Percentiles rank a stretch among this genome's conserved stretches.
phyloP scores from a whole-genome alignment of 2,888 invertebrate species.

The Nezara viridula region DNA sequence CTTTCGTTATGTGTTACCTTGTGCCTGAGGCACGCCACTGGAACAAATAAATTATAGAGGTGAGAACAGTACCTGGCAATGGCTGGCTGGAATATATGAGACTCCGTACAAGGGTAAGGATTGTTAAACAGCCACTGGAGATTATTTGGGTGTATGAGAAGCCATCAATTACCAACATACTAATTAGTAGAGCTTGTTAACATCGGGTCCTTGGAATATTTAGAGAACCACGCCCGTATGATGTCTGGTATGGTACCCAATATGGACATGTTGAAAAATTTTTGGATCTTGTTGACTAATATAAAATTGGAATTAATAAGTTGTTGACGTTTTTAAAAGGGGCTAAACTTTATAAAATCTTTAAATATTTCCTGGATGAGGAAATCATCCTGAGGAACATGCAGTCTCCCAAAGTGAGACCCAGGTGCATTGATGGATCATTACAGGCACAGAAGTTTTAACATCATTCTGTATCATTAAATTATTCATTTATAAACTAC shows the following conservation, averaged over 20 bases:
- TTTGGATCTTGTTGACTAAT: background rate
- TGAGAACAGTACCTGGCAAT: background rate
- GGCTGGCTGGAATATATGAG: background rate
- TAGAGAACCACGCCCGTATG: background rate
- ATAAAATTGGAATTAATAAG: background rate
- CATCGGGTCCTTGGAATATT: background rate
- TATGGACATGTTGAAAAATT: background rate
- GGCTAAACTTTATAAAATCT: too few relatives aligned
- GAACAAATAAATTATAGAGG: constrained; percentile 9
- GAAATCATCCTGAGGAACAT: too few relatives aligned
- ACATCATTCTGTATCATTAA: too few relatives aligned
- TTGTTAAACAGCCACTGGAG: background rate
- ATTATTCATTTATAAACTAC: too few relatives aligned
- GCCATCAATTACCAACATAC: background rate
- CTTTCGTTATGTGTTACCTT: constrained; percentile 43
- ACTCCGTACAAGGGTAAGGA: background rate
- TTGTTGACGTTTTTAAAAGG: background rate
- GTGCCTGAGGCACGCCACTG: constrained; percentile 14
- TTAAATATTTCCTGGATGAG: too few relatives aligned
- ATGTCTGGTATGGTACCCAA: background rate
- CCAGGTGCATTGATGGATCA: too few relatives aligned
- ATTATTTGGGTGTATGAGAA: background rate
- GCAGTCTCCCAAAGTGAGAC: too few relatives aligned
- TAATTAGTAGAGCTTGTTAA: constrained; percentile 5
- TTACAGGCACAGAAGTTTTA: too few relatives aligned